Evolutionary conservation across 2,113 vertebrate genomes (phyloP).

Genomic region (Ranitomeya variabilis): DNA sequence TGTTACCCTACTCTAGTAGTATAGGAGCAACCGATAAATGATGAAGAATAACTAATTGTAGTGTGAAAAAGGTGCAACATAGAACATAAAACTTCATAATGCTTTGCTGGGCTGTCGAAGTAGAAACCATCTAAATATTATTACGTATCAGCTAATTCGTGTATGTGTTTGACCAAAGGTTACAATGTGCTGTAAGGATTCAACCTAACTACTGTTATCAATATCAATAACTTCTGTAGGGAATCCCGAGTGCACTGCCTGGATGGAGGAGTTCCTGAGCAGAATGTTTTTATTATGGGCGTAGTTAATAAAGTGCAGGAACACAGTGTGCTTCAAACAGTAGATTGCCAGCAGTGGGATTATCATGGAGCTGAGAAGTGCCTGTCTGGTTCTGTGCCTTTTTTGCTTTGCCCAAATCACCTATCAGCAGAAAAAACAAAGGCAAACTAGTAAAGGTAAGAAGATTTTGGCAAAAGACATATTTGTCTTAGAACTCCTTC

Average conservation of each 20-base stretch:
- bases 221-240: background rate
- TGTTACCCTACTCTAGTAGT: too few species aligned
- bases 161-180: background rate
- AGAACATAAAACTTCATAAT: background rate
- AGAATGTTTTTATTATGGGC: slow-evolving; percentile 64
- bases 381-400: slow-evolving; percentile 77
- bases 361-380: slow-evolving; percentile 76
- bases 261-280: slow-evolving; percentile 64
- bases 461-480: background rate
- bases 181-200: too few species aligned
- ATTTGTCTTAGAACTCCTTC: background rate
- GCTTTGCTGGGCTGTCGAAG: background rate
- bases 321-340: background rate
- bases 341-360: slow-evolving; percentile 42
- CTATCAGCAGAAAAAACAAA: slow-evolving; percentile 69
- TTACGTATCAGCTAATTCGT: background rate
- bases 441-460: slow-evolving; percentile 84
- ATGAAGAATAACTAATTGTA: too few species aligned
- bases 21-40: too few species aligned
- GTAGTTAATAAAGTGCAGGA: slow-evolving; percentile 47
- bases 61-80: too few species aligned
- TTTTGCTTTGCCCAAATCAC: slow-evolving; percentile 71
- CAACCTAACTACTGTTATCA: background rate
- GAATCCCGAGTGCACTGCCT: slow-evolving; percentile 16
- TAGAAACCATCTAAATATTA: background rate